Evolutionary conservation across 2,113 vertebrate genomes (phyloP).

Genomic region (Clarias gariepinus): DNA sequence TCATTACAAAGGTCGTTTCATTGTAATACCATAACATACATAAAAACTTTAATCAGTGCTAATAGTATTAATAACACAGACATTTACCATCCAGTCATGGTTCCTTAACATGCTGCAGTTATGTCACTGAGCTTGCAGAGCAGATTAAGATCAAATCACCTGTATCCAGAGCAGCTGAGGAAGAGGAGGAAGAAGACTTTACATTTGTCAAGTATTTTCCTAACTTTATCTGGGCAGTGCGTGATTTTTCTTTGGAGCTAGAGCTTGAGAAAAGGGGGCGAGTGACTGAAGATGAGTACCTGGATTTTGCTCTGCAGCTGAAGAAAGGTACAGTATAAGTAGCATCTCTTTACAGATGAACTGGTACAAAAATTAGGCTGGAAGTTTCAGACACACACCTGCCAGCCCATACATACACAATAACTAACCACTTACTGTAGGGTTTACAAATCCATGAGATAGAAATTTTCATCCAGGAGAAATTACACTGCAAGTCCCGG

Average conservation of each 20-base stretch:
- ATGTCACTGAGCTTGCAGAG: constrained; percentile 67
- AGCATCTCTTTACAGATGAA: background rate
- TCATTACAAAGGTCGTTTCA: no score
- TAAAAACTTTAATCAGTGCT: no score
- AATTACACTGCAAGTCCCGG: no score
- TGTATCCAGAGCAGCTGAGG: constrained; percentile 1
- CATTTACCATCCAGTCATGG: background rate
- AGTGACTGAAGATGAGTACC: constrained; percentile 54
- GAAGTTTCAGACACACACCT: no score
- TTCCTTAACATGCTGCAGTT: constrained; percentile 56
- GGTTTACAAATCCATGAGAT: no score
- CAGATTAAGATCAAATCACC: constrained; percentile 65
- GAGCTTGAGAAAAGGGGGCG: constrained; percentile 24
- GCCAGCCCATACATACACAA: no score
- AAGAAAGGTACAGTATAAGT: constrained; percentile 51
- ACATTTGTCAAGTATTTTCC: constrained; percentile 71
- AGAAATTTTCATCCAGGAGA: no score
- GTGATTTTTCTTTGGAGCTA: constrained; percentile 68
- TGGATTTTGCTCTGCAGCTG: constrained; percentile 57
- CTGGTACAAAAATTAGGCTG: no score
- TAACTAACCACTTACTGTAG: no score
- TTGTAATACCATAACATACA: no score
- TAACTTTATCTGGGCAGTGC: constrained; percentile 69
- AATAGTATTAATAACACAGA: no score
- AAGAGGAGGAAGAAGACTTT: constrained; percentile 32